Conservation (phyloP, 2,113 vertebrate genomes). For the Danio rerio region DNA sequence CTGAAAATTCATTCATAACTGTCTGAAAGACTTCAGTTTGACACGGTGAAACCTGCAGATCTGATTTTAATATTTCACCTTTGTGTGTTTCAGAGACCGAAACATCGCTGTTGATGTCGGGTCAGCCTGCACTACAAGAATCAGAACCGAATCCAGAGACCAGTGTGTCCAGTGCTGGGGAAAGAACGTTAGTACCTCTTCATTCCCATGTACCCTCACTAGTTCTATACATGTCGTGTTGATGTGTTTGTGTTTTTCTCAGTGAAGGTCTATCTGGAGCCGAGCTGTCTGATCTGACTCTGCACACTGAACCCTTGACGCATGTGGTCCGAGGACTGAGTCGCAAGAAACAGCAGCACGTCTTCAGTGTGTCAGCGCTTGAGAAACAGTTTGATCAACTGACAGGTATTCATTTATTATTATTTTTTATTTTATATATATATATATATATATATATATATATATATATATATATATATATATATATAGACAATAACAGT, state of each 20-base stretch:
- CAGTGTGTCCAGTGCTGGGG: slow-evolving; percentile 40
- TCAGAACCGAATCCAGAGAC: slow-evolving; percentile 41
- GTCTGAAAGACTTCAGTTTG: no score
- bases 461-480: no score
- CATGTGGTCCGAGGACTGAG: slow-evolving; percentile 47
- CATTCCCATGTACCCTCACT: background rate
- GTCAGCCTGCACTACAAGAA: slow-evolving; percentile 40
- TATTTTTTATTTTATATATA: no score
- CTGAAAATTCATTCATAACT: no score
- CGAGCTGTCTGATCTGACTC: slow-evolving; percentile 72
- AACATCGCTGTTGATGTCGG: slow-evolving; percentile 67
- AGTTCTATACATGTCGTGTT: background rate
- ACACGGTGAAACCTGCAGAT: no score
- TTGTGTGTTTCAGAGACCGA: slow-evolving; percentile 66
- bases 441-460: no score
- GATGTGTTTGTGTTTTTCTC: slow-evolving; percentile 47
- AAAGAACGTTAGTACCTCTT: slow-evolving; percentile 55
- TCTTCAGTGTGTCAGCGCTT: slow-evolving; percentile 49
- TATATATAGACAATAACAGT: no score
- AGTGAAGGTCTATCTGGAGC: slow-evolving; percentile 69
- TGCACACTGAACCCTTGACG: slow-evolving; percentile 62
- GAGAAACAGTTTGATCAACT: slow-evolving; percentile 46
- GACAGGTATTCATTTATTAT: slow-evolving; percentile 52
- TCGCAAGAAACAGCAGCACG: slow-evolving; percentile 39
- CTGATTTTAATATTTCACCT: no score